A percentile compares a stretch with the other conserved stretches of the same genome.
These are phyloP conservation scores for Acanthis flammea DNA, from an alignment of 2,797 vertebrate species.

Conservation along the genomic window DNA sequence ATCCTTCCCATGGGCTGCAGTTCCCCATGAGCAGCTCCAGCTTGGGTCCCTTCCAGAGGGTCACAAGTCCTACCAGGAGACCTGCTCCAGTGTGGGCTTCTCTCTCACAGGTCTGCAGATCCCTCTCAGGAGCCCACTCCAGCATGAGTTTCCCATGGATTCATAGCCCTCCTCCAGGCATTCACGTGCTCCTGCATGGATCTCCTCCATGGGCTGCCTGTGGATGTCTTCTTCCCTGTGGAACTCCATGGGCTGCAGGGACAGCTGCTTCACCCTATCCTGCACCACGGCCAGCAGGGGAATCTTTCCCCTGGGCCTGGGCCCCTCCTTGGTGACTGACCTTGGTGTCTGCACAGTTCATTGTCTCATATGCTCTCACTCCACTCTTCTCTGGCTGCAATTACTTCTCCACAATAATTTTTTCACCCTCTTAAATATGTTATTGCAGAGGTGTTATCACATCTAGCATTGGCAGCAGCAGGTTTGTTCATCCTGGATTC, in stretches of 20 bases:
- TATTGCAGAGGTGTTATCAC: accelerated
- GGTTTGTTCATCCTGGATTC: not conserved
- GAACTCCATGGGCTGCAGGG: not conserved
- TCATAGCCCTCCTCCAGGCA: not conserved
- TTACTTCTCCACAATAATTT: not conserved
- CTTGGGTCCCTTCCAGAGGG: not conserved
- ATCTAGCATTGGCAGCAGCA: accelerated
- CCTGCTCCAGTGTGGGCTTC: not conserved
- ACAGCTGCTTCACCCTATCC: not conserved
- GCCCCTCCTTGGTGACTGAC: not conserved
- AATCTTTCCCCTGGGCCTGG: not conserved
- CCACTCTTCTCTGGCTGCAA: not conserved
- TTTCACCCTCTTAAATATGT: not conserved
- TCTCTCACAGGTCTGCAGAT: not conserved
- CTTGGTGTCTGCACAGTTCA: not conserved
- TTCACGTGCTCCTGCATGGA: accelerated
- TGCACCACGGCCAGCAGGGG: not conserved
- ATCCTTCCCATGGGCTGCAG: not conserved
- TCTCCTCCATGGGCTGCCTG: not conserved
- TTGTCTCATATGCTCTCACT: not conserved
- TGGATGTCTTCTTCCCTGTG: not conserved
- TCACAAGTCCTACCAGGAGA: not conserved
- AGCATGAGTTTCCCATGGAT: not conserved
- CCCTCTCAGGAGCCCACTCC: not conserved
- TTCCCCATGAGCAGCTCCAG: not conserved